A percentile compares a stretch with the other conserved stretches of the same genome.
Conservation (phyloP, 2,113 vertebrate species). For the Menidia beryllina region DNA sequence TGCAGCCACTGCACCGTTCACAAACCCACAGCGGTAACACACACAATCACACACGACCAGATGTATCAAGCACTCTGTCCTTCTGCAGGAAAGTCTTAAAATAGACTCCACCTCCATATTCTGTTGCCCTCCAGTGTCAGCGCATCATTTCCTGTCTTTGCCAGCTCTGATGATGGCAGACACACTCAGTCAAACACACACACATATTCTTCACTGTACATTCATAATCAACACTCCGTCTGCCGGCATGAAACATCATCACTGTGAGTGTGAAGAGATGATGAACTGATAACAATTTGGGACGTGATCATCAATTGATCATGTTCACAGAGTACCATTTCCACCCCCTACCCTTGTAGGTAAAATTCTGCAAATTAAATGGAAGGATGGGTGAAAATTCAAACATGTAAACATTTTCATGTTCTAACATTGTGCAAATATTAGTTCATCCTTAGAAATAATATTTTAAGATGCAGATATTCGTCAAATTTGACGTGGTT, state of each 20-base stretch:
- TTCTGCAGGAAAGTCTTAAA: constrained; percentile 60
- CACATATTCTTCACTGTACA: constrained; percentile 10
- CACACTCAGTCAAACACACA: constrained; percentile 12
- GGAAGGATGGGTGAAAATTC: no score
- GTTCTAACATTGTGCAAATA: no score
- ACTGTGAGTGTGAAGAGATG: constrained; percentile 7
- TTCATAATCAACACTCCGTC: constrained; percentile 18
- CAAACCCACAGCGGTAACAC: constrained; percentile 11
- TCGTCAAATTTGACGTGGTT: accelerated
- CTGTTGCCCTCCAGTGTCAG: constrained; percentile 30
- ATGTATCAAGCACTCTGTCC: constrained; percentile 52
- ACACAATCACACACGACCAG: constrained; percentile 39
- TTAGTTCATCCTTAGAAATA: no score
- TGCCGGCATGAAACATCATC: constrained; percentile 13
- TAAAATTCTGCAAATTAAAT: no score
- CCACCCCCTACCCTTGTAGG: no score
- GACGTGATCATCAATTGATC: constrained; percentile 30
- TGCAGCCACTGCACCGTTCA: constrained; percentile 1
- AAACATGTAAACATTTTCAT: no score
- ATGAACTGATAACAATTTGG: constrained; percentile 29
- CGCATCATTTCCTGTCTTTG: constrained; percentile 73
- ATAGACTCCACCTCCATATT: constrained; percentile 69
- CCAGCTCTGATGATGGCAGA: constrained; percentile 28
- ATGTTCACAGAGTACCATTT: background rate
- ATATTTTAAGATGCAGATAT: background rate